Evolutionary conservation across 2,888 invertebrate genomes (phyloP).

Genomic region (Apoda limacodes): DNA sequence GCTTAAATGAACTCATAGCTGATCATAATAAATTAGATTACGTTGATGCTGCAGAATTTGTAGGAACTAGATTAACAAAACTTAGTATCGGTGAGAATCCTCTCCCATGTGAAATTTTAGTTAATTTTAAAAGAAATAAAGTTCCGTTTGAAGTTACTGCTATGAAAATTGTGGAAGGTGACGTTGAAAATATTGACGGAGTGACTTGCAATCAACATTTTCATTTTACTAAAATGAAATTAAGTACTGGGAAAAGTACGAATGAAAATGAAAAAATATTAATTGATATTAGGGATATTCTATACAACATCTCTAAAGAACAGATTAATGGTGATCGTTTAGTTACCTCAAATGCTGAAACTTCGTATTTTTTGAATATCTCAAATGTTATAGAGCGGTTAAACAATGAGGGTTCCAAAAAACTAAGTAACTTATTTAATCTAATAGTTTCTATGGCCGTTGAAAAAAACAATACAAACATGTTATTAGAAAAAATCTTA

Average conservation of each 20-base stretch:
- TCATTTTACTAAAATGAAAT: too few species aligned
- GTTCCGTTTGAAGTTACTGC: slow-evolving; percentile 29
- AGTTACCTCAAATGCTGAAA: too few species aligned
- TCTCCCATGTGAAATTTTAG: slow-evolving; percentile 35
- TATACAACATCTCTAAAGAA: slow-evolving; percentile 17
- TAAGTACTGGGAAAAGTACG: not conserved
- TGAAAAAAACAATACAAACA: slow-evolving; percentile 18
- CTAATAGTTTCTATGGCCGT: slow-evolving; percentile 3
- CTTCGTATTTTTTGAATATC: too few species aligned
- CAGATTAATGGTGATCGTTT: slow-evolving; percentile 1
- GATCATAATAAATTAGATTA: slow-evolving; percentile 39
- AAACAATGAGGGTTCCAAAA: slow-evolving; percentile 7
- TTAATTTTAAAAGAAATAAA: slow-evolving; percentile 24
- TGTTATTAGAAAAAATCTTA: slow-evolving; percentile 22
- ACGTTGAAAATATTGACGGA: slow-evolving; percentile 28
- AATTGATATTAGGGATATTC: slow-evolving; percentile 23
- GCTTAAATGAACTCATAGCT: slow-evolving; percentile 31
- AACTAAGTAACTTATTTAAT: not conserved
- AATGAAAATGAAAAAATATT: slow-evolving; percentile 16
- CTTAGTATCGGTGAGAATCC: slow-evolving; percentile 50
- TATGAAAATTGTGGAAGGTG: slow-evolving; percentile 23
- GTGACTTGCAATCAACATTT: slow-evolving; percentile 30
- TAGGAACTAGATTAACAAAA: slow-evolving; percentile 25
- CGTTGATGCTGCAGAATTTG: slow-evolving; percentile 32
- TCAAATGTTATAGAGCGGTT: slow-evolving; percentile 10